Conservation (phyloP, 2,888 invertebrate species). For the Colostygia pectinataria region DNA sequence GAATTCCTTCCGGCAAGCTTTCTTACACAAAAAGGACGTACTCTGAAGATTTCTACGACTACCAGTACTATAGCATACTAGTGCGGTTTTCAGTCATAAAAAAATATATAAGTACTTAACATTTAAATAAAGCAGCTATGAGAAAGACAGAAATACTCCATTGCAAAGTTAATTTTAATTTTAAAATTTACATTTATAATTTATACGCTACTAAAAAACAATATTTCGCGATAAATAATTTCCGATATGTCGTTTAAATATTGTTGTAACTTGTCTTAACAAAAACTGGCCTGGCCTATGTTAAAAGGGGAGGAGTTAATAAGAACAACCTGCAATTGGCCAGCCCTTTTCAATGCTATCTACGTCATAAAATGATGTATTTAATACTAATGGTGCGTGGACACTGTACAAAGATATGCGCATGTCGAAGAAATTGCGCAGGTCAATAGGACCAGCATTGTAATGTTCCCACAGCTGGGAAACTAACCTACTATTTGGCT, state of each 20-base stretch:
- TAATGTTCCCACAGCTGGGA: too few relatives aligned
- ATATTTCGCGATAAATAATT: constrained; percentile 16
- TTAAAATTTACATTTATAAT: constrained; percentile 8
- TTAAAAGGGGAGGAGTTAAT: constrained; percentile 15
- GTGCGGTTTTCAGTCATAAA: too few relatives aligned
- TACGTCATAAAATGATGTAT: constrained; percentile 6
- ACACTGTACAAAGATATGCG: constrained; percentile 8
- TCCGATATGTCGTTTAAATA: constrained; percentile 6
- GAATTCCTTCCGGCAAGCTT: too few relatives aligned
- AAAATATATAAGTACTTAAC: too few relatives aligned
- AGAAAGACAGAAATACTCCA: background rate
- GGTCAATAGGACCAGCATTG: too few relatives aligned
- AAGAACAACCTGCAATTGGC: constrained; percentile 4
- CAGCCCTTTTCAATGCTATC: constrained; percentile 15
- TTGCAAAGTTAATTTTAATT: constrained; percentile 1
- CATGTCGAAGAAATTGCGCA: too few relatives aligned
- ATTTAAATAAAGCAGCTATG: too few relatives aligned
- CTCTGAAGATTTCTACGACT: too few relatives aligned
- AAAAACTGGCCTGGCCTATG: constrained; percentile 20
- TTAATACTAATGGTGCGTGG: background rate
- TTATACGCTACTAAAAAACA: constrained; percentile 6
- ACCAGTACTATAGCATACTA: too few relatives aligned
- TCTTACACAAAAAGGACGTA: too few relatives aligned
- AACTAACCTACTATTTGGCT: too few relatives aligned
- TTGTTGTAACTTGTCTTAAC: constrained; percentile 1